Base-by-base conservation (phyloP, 2,113 vertebrate genomes). In the Lagenorhynchus albirostris region DNA sequence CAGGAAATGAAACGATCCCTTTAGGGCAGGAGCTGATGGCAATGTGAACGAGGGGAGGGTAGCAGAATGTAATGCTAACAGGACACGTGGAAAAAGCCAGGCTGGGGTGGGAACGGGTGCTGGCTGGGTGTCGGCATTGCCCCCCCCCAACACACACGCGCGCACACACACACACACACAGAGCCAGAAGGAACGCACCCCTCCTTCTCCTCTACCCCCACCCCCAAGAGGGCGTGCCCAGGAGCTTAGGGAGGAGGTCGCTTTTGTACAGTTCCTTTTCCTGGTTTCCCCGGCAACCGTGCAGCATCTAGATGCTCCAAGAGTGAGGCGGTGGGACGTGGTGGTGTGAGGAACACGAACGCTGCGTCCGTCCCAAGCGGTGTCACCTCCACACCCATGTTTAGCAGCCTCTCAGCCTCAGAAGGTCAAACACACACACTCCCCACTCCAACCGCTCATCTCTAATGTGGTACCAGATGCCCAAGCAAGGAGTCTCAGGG, bases 271-370 rank as follows among this genome's bases (percentile, higher is more conserved):
- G 29, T 63, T 60, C n/a, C 83, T 89, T 63, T 68, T 67, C 68
- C 73, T 31, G 25, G 91, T 97, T 92, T 93, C 95, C 96, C 86
- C 95, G 77, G 83, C 76, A 97, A 98, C 95, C 4, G 11, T 31
- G 60, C 84, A 92, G 76, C 18, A 55, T 91, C 81, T 53, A 41
- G 82, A 95, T 60, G 91, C 86, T 82, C 96, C 58, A 85, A 38
- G 86, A 94, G 11, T 58, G 47, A 94, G 44, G 31, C 0, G 1
- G n/a, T n/a, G 53, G 85, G n/a, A 29, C 77, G 31, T 38, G 84
- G 55, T 31, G 33, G 67, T 0, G 1, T 26, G 77, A 44, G 55
- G 89, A 77, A 94, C 41, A 26, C 1, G 38, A 94, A 91, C 20
- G 36, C 81, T 82, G 81, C 50, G 55, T 80, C 36, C 67, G 26